Evolutionary conservation across 2,888 invertebrate species (phyloP).

Genomic region (Philhelius pedissequus): DNA sequence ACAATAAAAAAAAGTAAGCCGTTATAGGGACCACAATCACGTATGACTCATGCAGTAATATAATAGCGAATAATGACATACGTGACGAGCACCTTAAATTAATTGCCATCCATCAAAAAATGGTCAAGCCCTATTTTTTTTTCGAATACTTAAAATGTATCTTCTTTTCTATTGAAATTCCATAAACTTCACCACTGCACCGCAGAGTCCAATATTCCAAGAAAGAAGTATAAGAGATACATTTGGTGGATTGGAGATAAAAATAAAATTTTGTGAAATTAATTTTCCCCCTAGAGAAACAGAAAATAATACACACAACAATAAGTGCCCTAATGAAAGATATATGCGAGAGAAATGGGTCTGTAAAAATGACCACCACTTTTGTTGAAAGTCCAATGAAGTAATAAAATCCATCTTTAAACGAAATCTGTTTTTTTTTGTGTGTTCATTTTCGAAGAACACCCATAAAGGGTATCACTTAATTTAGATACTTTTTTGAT

Average conservation of each 20-base stretch:
- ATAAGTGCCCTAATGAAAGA: conserved; percentile 39
- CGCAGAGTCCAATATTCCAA: conserved; percentile 8
- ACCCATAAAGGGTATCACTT: conserved; percentile 44
- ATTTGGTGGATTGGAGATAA: conserved; percentile 9
- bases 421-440: background rate
- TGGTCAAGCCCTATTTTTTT: conserved; percentile 26
- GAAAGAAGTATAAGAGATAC: conserved; percentile 27
- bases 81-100: conserved; percentile 63
- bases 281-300: conserved; percentile 31
- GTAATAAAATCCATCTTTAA: conserved; percentile 57
- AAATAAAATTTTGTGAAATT: conserved; percentile 58
- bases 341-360: conserved; percentile 8
- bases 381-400: conserved; percentile 5
- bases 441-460: conserved; percentile 48
- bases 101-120: conserved; percentile 57
- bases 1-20: conserved; percentile 30
- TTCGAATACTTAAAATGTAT: background rate
- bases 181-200: background rate
- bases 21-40: conserved; percentile 18
- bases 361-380: conserved; percentile 17
- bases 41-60: conserved; percentile 60
- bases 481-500: conserved; percentile 35
- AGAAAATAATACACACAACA: background rate
- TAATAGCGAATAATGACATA: conserved; percentile 64
- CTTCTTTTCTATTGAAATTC: conserved; percentile 44